Conservation (phyloP, 2,888 invertebrate genomes). For the Chalcis sispes region DNA sequence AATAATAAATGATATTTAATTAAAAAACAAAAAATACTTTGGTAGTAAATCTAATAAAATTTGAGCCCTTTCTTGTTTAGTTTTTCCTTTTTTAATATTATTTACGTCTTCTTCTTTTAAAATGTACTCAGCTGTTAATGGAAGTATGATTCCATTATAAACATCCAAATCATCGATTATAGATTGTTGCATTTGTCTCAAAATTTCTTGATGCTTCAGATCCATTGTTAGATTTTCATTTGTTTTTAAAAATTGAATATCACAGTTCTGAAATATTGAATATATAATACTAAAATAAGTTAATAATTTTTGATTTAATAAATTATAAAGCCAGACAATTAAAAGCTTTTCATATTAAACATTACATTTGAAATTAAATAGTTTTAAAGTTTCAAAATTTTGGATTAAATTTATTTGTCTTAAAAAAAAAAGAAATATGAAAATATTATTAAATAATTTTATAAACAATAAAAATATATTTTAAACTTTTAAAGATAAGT, state of each 20-base stretch:
- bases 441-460: no score
- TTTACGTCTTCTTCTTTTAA: constrained; percentile 65
- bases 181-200: constrained; percentile 58
- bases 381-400: no score
- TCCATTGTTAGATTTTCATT: constrained; percentile 62
- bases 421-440: no score
- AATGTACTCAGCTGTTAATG: constrained; percentile 64
- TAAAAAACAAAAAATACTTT: constrained; percentile 59
- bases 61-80: constrained; percentile 63
- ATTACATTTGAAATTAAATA: no score
- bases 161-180: constrained; percentile 69
- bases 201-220: constrained; percentile 64
- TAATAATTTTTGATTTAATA: no score
- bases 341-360: no score
- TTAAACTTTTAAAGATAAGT: no score
- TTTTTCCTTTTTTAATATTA: constrained; percentile 61
- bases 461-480: no score
- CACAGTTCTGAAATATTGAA: constrained; percentile 40
- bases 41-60: constrained; percentile 69
- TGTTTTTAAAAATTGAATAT: constrained; percentile 23
- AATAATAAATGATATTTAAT: constrained; percentile 1
- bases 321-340: no score
- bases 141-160: constrained; percentile 66
- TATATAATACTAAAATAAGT: no score
- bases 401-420: no score